Base-by-base conservation (phyloP, 2,113 vertebrate species). In the Argyrosomus japonicus region DNA sequence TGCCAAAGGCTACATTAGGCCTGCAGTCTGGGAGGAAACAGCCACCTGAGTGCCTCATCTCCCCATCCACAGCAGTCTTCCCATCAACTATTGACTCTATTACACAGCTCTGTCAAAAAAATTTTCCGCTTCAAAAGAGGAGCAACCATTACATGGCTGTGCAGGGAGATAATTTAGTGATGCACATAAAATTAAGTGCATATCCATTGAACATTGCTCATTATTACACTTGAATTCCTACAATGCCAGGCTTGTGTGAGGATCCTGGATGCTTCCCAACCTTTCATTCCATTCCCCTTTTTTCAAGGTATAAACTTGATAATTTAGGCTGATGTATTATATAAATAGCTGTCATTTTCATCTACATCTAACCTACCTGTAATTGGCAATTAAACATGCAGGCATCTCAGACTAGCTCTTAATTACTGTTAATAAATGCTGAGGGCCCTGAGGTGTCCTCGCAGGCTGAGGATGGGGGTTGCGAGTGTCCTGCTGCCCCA, bases 341-440 rank as follows among this genome's bases (percentile, higher is more conserved):
- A 95, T 87, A 94, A 93, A 92, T 93, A 92, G 76, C 86, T 90
- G 92, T 88, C 93, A 92, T 93, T 92, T 91, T 82, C 90, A 88
- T 91, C 89, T 86, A 88, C 92, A 92, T 80, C 94, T 92, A 89
- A 91, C 87, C 85, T 81, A 89, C 84, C 88, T 89, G 87, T 93
- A 95, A 95, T 95, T 95, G 92, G 83, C 91, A 95, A 95, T 95
- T 94, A 95, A 91, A 89, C 81, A 93, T 89, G 93, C 87, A 90
- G 78, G 90, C 87, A 73, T 92, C 89, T 93, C 92, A 91, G 91
- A 90, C 93, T 79, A 78, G 86, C 87, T 93, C 89, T 95, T 95
- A 96, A 95, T 95, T 95, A 94, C 85, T 23, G 82, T 89, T 95
- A 93, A 95, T 93, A 92, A 94, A 92, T 88, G 86, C 77, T 72